Percentiles rank a stretch among this genome's conserved stretches.
These are phyloP conservation scores for Caenorhabditis sp. DNA, from an alignment of 2,888 invertebrate species.

Conservation along the genomic window DNA sequence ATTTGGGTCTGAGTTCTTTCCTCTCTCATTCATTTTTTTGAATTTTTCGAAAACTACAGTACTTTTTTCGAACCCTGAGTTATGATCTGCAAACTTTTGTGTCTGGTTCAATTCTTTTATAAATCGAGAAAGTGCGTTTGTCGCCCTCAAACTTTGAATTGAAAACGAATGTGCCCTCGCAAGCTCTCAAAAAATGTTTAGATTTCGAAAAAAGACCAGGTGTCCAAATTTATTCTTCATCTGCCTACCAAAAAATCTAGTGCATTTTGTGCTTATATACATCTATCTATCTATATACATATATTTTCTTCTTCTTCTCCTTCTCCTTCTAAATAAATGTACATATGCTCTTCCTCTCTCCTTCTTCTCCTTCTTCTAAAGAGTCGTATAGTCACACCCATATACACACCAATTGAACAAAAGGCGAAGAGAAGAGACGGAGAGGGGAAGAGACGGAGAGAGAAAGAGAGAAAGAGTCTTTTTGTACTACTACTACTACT, in stretches of 20 bases:
- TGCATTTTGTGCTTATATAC: not conserved
- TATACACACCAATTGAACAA: conserved; percentile 1
- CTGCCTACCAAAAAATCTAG: conserved; percentile 16
- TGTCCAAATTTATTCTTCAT: not conserved
- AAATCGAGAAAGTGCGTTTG: no score
- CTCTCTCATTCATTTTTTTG: no score
- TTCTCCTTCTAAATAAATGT: conserved; percentile 10
- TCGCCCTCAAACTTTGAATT: no score
- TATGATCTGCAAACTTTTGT: no score
- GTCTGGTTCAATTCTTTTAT: no score
- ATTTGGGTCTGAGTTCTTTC: no score
- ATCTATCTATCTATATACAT: not conserved
- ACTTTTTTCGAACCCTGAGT: no score
- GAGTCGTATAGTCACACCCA: conserved; percentile 4
- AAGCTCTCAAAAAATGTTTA: no score
- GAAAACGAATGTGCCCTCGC: no score
- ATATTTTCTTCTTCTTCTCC: not conserved
- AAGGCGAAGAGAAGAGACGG: not conserved
- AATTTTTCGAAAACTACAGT: no score
- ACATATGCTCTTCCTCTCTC: conserved; percentile 21
- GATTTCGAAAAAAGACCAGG: not conserved
- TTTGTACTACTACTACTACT: conserved; percentile 1
- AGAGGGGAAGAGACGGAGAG: not conserved
- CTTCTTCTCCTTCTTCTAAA: not conserved
- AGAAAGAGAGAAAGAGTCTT: not conserved